These are phyloP conservation scores for Bombus turneri DNA, from an alignment of 1,140 invertebrate genomes.

Conservation along the genomic window DNA sequence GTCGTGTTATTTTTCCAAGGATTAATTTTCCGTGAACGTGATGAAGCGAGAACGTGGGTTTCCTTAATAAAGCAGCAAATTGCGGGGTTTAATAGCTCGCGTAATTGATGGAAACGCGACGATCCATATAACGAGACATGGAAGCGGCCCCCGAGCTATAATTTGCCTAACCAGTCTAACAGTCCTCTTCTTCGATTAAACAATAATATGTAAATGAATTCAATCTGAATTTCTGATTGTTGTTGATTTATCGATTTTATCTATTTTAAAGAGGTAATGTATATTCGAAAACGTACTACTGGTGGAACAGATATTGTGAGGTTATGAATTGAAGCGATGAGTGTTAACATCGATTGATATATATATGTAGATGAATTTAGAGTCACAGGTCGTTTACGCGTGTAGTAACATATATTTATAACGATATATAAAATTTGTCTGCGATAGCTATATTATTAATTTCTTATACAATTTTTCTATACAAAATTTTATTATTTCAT, in stretches of 20 bases:
- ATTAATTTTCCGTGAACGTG: constrained; percentile 11
- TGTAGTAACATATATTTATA: too few species aligned
- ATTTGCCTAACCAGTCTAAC: background rate
- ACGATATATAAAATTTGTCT: too few species aligned
- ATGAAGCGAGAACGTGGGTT: background rate
- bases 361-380: background rate
- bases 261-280: background rate
- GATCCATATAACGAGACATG: constrained; percentile 17
- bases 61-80: constrained; percentile 39
- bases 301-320: background rate
- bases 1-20: constrained; percentile 12
- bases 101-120: constrained; percentile 39
- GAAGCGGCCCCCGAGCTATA: background rate
- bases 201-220: background rate
- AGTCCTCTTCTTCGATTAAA: background rate
- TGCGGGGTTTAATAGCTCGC: constrained; percentile 7
- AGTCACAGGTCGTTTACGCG: background rate
- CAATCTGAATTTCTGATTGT: background rate
- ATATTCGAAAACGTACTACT: background rate
- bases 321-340: background rate
- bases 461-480: too few species aligned
- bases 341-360: background rate
- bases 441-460: too few species aligned
- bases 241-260: background rate
- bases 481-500: too few species aligned